Evolutionary conservation across 2,113 vertebrate species (phyloP).

Genomic region (Tragelaphus buxtoni): DNA sequence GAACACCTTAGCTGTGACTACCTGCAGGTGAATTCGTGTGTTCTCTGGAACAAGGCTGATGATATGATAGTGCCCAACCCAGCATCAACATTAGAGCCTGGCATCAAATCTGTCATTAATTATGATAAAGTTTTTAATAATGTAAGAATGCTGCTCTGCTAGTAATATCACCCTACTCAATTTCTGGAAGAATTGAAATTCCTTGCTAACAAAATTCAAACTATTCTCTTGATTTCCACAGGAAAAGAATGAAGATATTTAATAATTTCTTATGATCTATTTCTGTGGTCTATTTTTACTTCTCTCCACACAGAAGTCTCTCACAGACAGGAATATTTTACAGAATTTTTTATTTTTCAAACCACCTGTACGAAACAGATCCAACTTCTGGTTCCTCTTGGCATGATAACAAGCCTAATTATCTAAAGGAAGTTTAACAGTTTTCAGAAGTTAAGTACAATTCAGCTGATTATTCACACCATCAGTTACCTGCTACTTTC

Average conservation of each 20-base stretch:
- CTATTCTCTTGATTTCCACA: neutral
- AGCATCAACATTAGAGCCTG: neutral
- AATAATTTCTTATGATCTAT: neutral
- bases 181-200: neutral
- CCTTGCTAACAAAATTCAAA: neutral
- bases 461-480: neutral
- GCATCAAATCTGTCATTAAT: neutral
- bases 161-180: neutral
- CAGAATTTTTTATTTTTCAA: neutral
- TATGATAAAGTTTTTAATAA: neutral
- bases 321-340: neutral
- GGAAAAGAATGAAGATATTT: neutral
- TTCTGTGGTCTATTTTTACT: neutral
- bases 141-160: fast-evolving
- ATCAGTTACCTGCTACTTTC: neutral
- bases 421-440: neutral
- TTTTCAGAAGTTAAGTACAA: neutral
- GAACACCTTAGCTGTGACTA: neutral
- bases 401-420: neutral
- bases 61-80: neutral
- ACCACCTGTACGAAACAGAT: neutral
- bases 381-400: neutral
- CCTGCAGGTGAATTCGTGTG: neutral
- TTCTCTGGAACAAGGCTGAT: too few relatives aligned
- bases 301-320: neutral